phyloP scores from a whole-genome alignment of 2,113 vertebrate species.

The Rhabdornis inornatus region DNA sequence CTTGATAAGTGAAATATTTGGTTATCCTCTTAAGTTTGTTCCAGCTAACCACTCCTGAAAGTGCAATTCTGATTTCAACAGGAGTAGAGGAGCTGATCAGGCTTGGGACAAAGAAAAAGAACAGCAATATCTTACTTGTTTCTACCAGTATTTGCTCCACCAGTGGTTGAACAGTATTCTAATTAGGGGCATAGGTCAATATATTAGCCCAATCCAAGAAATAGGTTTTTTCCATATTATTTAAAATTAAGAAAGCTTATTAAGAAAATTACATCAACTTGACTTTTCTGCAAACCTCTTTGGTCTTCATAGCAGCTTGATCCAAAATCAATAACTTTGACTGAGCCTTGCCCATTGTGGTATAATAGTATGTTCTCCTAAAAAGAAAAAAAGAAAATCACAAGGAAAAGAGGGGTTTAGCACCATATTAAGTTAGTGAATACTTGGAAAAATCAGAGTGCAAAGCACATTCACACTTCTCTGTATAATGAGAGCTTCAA shows the following conservation, averaged over 20 bases:
- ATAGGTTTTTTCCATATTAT: not conserved
- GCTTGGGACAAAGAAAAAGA: not conserved
- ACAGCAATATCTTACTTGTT: not conserved
- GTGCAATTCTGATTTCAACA: not conserved
- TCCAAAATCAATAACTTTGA: constrained; percentile 96
- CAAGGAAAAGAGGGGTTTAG: not conserved
- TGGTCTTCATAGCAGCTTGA: constrained; percentile 94
- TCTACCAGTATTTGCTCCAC: not conserved
- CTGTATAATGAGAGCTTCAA: not conserved
- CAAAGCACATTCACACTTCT: not conserved
- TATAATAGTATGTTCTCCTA: constrained; percentile 92
- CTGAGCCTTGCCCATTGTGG: constrained; percentile 86
- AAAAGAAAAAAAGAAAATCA: not conserved
- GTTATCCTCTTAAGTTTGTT: not conserved
- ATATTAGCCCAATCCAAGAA: not conserved
- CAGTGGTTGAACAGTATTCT: not conserved
- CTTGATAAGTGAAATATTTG: not conserved
- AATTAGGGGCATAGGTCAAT: not conserved
- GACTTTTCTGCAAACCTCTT: constrained; percentile 79
- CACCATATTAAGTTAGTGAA: not conserved
- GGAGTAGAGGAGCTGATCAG: not conserved
- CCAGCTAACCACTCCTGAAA: not conserved
- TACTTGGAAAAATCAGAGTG: not conserved
- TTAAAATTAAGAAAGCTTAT: constrained; percentile 39
- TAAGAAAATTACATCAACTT: constrained; percentile 65